Conservation (phyloP, 2,113 vertebrate genomes). For the Dicaeum eximium region DNA sequence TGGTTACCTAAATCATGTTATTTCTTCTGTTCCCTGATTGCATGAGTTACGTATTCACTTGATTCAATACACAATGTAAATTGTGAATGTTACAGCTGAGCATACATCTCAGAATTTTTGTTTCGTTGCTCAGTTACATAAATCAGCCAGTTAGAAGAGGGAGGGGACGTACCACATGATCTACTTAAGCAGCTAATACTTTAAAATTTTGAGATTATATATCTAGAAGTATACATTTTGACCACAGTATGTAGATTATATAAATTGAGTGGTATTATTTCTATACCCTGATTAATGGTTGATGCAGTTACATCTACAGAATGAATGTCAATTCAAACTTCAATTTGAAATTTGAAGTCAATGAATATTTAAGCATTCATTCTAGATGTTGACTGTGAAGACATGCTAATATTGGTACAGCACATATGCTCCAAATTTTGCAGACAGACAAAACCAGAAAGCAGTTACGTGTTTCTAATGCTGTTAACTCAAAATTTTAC, state of each 20-base stretch:
- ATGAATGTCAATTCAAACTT: constrained; percentile 45
- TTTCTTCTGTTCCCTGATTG: constrained; percentile 44
- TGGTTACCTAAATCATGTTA: constrained; percentile 36
- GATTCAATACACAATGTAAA: constrained; percentile 43
- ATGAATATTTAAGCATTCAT: constrained; percentile 59
- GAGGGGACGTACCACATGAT: not conserved
- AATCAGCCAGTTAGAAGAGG: constrained; percentile 52
- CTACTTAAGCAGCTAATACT: constrained; percentile 48
- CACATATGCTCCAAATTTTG: constrained; percentile 47
- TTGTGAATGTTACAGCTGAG: constrained; percentile 17
- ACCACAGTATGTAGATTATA: not conserved
- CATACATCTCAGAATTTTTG: constrained; percentile 46
- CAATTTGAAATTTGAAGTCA: constrained; percentile 57
- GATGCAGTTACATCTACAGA: constrained; percentile 29
- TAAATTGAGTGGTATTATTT: constrained; percentile 38
- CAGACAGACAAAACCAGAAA: constrained; percentile 20
- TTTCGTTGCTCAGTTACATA: constrained; percentile 55
- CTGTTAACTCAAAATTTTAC: constrained; percentile 1
- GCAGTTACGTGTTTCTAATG: not conserved
- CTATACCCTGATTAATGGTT: constrained; percentile 44
- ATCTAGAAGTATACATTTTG: constrained; percentile 32
- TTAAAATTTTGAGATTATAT: constrained; percentile 47
- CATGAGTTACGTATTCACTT: constrained; percentile 5
- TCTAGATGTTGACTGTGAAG: constrained; percentile 57
- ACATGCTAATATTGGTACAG: constrained; percentile 55